phyloP scores from a whole-genome alignment of 2,113 vertebrate species.

The Beaufortia kweichowensis region DNA sequence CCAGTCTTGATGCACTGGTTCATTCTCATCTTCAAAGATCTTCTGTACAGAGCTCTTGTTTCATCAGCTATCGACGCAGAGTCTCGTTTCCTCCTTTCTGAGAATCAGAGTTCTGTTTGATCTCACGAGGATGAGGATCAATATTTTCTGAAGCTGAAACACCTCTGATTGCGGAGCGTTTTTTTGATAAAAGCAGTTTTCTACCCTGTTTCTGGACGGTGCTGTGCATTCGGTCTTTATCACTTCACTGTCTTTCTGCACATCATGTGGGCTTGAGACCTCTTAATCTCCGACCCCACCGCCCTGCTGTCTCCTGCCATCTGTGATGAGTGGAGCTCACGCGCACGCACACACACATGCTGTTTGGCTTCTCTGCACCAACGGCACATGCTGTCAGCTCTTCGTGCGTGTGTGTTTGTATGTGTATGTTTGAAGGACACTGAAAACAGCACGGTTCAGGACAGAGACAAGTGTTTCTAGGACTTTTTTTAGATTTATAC shows the following conservation, averaged over 20 bases:
- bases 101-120: no score
- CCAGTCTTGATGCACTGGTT: no score
- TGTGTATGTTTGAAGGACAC: neutral
- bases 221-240: neutral
- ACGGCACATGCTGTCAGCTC: no score
- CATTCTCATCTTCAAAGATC: no score
- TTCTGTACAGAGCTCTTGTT: no score
- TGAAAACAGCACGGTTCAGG: neutral
- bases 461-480: neutral
- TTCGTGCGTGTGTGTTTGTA: neutral
- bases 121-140: no score
- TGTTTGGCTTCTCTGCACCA: no score
- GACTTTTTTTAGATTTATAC: neutral
- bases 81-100: no score
- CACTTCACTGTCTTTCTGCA: slow-evolving; percentile 27
- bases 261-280: slow-evolving; percentile 29
- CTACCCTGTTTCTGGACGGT: neutral
- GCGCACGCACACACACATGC: neutral
- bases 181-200: no score
- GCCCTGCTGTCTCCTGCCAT: slow-evolving; percentile 11
- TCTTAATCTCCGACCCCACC: slow-evolving; percentile 37
- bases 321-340: slow-evolving; percentile 27
- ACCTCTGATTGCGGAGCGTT: no score
- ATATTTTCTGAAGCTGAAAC: no score
- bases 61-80: no score